A percentile compares a stretch with the other conserved stretches of the same genome.
Evolutionary conservation across 2,888 invertebrate species (phyloP).

Genomic region (Leucophora obtusa): DNA sequence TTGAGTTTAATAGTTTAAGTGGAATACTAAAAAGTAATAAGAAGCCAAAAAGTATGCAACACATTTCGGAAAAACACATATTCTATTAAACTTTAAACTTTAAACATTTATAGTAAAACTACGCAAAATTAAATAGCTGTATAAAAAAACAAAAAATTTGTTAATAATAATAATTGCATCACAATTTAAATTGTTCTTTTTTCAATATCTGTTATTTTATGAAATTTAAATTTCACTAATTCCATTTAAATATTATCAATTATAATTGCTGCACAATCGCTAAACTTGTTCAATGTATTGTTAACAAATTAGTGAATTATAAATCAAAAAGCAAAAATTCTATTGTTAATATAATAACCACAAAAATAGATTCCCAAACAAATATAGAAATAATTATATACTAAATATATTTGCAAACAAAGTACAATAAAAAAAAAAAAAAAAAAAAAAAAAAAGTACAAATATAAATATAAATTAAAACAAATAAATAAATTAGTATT

Average conservation of each 20-base stretch:
- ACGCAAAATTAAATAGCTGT: no score
- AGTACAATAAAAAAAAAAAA: no score
- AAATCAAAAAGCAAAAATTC: slow-evolving; percentile 11
- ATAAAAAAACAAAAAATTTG: no score
- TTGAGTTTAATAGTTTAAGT: no score
- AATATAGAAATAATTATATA: slow-evolving; percentile 36
- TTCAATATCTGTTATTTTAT: neutral
- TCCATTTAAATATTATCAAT: slow-evolving; percentile 21
- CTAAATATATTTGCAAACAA: slow-evolving; percentile 35
- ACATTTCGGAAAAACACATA: neutral
- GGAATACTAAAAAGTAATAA: no score
- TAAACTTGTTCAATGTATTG: slow-evolving; percentile 37
- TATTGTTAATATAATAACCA: slow-evolving; percentile 37
- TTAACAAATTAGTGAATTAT: slow-evolving; percentile 38
- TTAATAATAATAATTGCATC: no score
- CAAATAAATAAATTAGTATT: neutral
- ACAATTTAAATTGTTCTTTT: neutral
- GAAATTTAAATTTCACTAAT: slow-evolving; percentile 15
- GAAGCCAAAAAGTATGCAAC: neutral
- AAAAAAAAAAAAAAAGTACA: neutral
- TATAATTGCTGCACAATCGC: slow-evolving; percentile 27
- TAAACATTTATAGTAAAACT: no score
- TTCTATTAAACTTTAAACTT: no score
- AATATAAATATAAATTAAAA: neutral
- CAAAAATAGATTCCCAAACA: slow-evolving; percentile 24